Base-by-base conservation (phyloP, 1,140 invertebrate genomes). In the Megalonaias nervosa region DNA sequence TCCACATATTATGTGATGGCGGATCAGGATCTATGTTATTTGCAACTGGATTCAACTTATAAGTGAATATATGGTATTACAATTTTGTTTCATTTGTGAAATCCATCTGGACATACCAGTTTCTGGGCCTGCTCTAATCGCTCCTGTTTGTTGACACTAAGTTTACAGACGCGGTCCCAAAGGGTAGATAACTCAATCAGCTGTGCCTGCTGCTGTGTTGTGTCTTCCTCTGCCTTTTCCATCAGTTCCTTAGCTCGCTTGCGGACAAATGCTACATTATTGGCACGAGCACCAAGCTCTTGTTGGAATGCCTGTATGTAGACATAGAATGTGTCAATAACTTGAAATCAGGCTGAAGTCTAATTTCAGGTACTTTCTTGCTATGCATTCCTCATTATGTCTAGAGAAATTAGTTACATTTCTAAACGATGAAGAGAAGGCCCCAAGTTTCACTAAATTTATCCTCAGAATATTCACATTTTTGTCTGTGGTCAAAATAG, bases 231-330 rank as follows among this genome's bases (percentile, higher is more conserved):
- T 2, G 95, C 95, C 67, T 96, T 96, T 1, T 94, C 93, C 88
- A 97, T 94, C 15, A 99, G 89, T 82, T 99, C 97, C 71, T 94
- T 93, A 16, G 97, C 97, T 13, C 96, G 98, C 85, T 95, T 95
- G 26, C 95, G 93, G 0, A 99, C 97, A 4, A 95, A 95, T 67
- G 96, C 94, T 93, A 99, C 96, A 88, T 98, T 98, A 58, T 94
- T 94, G 38, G 95, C 93, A 19, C 97, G 93, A 62, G 95, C 96
- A 81, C 96, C 94, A 12, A 99, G 92, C 87, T 99, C 97, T 86
- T 95, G 94, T 90, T 98, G 97, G 89, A 99, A 97, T 84, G 94
- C 94, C 93, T 94, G 88, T 1, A 89, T 90, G 68, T 85, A 65
- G 73, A 81, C 6, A 67, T n/a, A 48, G 31, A 9, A 68, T 2